Percentiles rank a stretch among this genome's conserved stretches.
These are phyloP conservation scores for Drosophila pallidifrons DNA, from an alignment of 1,140 invertebrate species.

Conservation along the genomic window DNA sequence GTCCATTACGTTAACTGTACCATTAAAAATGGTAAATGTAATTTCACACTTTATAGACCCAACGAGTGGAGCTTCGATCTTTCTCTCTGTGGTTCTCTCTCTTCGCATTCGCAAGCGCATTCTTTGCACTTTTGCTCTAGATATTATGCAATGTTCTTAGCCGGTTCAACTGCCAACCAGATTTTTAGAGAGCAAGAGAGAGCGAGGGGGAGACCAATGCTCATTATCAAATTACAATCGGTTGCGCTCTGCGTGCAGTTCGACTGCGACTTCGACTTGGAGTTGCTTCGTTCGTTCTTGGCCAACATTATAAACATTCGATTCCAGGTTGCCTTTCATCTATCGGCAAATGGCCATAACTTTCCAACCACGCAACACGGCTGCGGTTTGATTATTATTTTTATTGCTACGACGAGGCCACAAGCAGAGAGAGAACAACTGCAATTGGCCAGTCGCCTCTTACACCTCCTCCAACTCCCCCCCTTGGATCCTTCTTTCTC, in stretches of 20 bases:
- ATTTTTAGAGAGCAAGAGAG: neutral
- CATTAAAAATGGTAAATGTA: conserved; percentile 33
- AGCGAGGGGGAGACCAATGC: conserved; percentile 10
- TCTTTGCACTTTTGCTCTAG: conserved; percentile 33
- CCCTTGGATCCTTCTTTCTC: neutral
- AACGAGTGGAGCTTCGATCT: conserved; percentile 17
- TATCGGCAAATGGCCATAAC: conserved; percentile 64
- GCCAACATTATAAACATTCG: conserved; percentile 40
- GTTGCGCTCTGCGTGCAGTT: conserved; percentile 24
- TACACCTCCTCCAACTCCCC: conserved; percentile 22
- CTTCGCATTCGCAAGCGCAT: neutral
- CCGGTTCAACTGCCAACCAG: conserved; percentile 14
- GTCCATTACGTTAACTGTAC: conserved; percentile 35
- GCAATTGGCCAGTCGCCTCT: conserved; percentile 16
- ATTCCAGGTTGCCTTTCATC: conserved; percentile 66
- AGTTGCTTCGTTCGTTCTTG: conserved; percentile 29
- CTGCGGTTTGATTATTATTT: conserved; percentile 75
- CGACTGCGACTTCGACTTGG: too few species aligned
- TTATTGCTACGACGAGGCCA: conserved; percentile 52
- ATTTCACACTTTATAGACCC: conserved; percentile 44
- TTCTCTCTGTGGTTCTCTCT: neutral
- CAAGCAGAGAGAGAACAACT: neutral
- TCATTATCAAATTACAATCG: conserved; percentile 56
- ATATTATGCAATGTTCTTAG: conserved; percentile 48
- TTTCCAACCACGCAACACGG: conserved; percentile 64